Evolutionary conservation across 2,888 invertebrate species (phyloP), one percentile per base, ranked within the genome.

Genomic region (Epirrhoe tristata): DNA sequence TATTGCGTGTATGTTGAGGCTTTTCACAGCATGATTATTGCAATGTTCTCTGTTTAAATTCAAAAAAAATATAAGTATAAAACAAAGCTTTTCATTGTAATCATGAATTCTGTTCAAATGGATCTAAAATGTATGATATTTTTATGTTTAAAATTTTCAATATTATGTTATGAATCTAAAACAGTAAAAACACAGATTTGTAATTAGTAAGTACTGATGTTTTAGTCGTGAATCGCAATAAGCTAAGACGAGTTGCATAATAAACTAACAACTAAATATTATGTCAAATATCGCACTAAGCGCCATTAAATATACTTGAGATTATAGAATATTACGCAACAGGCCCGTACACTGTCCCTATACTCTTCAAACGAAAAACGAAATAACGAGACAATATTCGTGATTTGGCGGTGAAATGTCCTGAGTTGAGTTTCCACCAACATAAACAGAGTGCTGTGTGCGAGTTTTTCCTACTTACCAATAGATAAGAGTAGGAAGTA

Each of bases 1-100:
- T 84, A 83, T 83, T 69, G 53, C 52, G 32, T 50, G 39, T 66
- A 63, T 63, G 66, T 59, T 72, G 72, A 52, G n/a, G 52, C 52
- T 12, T 12, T 31, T 24, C 31, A 52, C 12, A 52, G 12, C 52
- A 24, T 52, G 52, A 24, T 52, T 31, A 52, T 52, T 52, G 31
- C 52, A 48, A 48, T 14, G 6, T 16, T 48, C 6, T 43, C 12
- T 43, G 3, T 10, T 5, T n/a, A 46, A 10, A 14, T 48, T 48
- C 6, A 1, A 12, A 6, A 48, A 14, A 14, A 48, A 16, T 14
- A 48, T 48, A 43, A 8, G 10, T 12, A 12, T 10, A 43, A 1
- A 43, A 43, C 24, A 24, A 24, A 1, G 1, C 1, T 24, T 24
- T 24, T 24, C 24, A 24, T 24, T 24, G 24, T 24, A 2, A 24